Percentiles rank a stretch among this genome's conserved stretches.
Conservation (phyloP, 2,888 invertebrate genomes). For the Sinhomidia bicolor region DNA sequence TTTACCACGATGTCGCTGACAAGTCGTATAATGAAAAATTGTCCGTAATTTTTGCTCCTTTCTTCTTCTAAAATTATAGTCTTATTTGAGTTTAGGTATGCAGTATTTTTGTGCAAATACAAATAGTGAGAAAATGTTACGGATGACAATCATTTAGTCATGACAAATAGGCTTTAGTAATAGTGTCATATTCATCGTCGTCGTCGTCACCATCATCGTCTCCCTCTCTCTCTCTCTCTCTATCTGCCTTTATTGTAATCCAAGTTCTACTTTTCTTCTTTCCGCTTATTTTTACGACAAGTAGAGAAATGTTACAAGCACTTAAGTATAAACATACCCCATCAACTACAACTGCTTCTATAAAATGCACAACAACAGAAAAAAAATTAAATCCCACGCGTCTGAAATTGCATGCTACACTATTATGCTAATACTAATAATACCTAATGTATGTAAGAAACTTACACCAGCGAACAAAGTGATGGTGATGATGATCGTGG, state of each 20-base stretch:
- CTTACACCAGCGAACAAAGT: background rate
- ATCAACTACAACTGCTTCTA: too few species aligned
- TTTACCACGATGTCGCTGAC: too few species aligned
- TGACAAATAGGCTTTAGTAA: slow-evolving; percentile 30
- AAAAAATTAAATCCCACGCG: slow-evolving; percentile 39
- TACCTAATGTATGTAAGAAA: background rate
- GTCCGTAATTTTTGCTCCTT: background rate
- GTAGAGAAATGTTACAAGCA: background rate
- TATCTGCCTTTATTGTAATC: slow-evolving; percentile 6
- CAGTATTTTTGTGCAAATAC: background rate
- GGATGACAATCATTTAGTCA: background rate
- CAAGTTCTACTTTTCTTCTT: slow-evolving; percentile 53
- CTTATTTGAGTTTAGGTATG: background rate
- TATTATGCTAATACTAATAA: slow-evolving; percentile 32
- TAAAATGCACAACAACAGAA: background rate
- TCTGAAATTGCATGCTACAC: slow-evolving; percentile 19
- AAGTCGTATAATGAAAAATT: too few species aligned
- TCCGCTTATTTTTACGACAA: slow-evolving; percentile 14
- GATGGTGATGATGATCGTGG: background rate
- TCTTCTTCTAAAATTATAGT: background rate
- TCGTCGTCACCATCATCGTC: background rate
- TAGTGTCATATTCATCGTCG: slow-evolving; percentile 9
- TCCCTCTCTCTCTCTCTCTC: too few species aligned
- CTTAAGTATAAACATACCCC: too few species aligned
- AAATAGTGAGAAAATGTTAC: background rate